Evolutionary conservation across 2,888 invertebrate species (phyloP).

Genomic region (Trachelus tabidus): DNA sequence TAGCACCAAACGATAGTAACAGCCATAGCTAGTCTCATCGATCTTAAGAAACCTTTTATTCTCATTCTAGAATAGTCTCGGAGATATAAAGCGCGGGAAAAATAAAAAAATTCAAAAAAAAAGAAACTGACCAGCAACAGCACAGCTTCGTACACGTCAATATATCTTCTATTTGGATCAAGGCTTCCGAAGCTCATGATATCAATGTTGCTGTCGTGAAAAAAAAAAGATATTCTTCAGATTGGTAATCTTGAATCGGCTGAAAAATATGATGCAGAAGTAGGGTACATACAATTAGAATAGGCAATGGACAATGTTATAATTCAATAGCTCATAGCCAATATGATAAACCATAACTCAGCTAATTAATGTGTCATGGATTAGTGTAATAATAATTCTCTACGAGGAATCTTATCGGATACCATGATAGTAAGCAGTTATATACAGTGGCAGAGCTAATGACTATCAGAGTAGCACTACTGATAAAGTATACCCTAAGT

Average conservation of each 20-base stretch:
- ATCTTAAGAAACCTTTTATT: not conserved
- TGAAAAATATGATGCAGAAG: conserved; percentile 1
- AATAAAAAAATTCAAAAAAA: not conserved
- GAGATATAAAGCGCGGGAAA: not conserved
- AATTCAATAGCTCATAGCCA: not conserved
- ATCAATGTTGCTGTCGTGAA: not conserved
- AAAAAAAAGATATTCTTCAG: not conserved
- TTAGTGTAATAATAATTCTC: conserved; percentile 32
- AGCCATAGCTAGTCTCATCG: not conserved
- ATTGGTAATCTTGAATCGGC: not conserved
- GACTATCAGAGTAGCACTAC: not conserved
- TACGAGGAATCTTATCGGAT: conserved; percentile 23
- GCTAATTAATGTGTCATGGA: conserved; percentile 9
- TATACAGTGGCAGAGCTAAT: not conserved
- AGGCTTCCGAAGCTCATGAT: not conserved
- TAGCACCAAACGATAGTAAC: not conserved
- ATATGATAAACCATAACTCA: not conserved
- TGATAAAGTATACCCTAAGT: not conserved
- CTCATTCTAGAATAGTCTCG: not conserved
- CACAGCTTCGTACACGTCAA: not conserved
- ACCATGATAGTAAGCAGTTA: not conserved
- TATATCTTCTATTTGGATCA: not conserved
- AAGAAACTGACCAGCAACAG: not conserved
- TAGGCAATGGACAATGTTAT: not conserved
- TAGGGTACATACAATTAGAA: not conserved